Evolutionary conservation across 2,888 invertebrate genomes (phyloP).

Genomic region (Unio delphinus): DNA sequence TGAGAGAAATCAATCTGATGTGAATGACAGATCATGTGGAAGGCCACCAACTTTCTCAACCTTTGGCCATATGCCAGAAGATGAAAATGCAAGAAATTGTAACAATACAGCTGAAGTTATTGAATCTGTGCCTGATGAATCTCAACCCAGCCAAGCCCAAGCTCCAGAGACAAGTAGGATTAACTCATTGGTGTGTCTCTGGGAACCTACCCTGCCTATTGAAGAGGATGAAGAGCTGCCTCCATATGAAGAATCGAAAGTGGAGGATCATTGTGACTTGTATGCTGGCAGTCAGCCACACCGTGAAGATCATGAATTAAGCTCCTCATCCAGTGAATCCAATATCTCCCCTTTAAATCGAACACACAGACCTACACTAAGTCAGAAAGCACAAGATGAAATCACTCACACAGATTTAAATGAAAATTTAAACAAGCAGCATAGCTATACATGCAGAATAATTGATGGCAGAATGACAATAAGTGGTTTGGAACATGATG

Average conservation of each 20-base stretch:
- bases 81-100: conserved; percentile 2
- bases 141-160: conserved; percentile 1
- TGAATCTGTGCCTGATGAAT: conserved; percentile 10
- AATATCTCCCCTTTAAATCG: no score
- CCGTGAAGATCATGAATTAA: no score
- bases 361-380: no score
- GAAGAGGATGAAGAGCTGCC: conserved; percentile 61
- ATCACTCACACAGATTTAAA: no score
- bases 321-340: no score
- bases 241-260: conserved; percentile 47
- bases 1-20: no score
- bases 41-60: conserved; percentile 26
- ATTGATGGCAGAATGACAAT: no score
- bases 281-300: no score
- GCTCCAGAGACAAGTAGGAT: conserved; percentile 6
- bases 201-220: conserved; percentile 35
- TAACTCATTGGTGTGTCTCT: conserved; percentile 23
- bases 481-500: no score
- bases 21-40: conserved; percentile 4
- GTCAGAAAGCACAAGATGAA: no score
- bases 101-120: conserved; percentile 7
- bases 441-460: no score
- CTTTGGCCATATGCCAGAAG: conserved; percentile 17
- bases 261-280: conserved; percentile 1
- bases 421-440: no score